Conservation (phyloP, 2,113 vertebrate genomes). For the Paedocypris sp. region DNA sequence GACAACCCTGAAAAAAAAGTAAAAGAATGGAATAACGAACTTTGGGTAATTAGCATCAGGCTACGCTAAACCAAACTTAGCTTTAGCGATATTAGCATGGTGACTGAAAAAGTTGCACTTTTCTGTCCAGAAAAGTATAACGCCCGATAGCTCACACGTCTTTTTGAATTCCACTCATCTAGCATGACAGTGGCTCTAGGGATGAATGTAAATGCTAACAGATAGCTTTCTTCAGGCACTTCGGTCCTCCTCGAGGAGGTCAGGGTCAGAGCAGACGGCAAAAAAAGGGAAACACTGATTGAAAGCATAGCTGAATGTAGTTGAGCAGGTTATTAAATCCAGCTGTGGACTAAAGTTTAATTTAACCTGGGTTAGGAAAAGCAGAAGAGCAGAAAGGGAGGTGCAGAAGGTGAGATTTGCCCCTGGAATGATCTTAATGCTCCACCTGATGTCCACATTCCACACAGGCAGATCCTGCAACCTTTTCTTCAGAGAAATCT, state of each 20-base stretch:
- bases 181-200: neutral
- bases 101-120: no score
- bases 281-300: neutral
- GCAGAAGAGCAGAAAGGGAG: neutral
- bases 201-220: neutral
- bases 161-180: neutral
- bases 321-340: slow-evolving; percentile 22
- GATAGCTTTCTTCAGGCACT: neutral
- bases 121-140: no score
- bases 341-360: slow-evolving; percentile 24
- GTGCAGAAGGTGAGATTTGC: slow-evolving; percentile 39
- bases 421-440: slow-evolving; percentile 49
- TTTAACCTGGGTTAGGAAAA: slow-evolving; percentile 22
- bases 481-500: slow-evolving; percentile 36
- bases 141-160: neutral
- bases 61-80: no score
- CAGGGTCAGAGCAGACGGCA: slow-evolving; percentile 13
- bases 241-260: slow-evolving; percentile 1
- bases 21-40: no score
- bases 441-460: slow-evolving; percentile 54
- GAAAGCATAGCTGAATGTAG: slow-evolving; percentile 16
- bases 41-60: no score
- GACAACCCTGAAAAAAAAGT: no score
- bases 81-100: no score
- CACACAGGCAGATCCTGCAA: slow-evolving; percentile 45